Evolutionary conservation across 1,140 invertebrate species (phyloP), one percentile per base, ranked within the genome.

Genomic region (Bombus confusus): DNA sequence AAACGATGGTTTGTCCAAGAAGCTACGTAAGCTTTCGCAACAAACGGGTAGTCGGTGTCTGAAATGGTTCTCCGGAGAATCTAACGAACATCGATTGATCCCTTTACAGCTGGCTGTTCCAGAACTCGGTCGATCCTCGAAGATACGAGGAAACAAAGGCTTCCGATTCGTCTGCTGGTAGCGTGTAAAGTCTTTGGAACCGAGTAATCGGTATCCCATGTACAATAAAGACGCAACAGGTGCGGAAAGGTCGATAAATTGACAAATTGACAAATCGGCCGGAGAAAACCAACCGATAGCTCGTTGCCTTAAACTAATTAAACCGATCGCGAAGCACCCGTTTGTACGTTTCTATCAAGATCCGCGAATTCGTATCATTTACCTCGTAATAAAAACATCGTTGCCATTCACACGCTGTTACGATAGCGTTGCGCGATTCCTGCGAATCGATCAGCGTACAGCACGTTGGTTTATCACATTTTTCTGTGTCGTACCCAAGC

Each of bases 201-300:
- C 66, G 68, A 47, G 31, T 72, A 47, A 85, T 85, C 83, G 78
- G 59, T 43, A 72, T 41, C 25, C 34, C 3, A 28, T 3, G 57
- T 28, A 75, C 83, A 81, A 81, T 85, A 85, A 85, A 47, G 69
- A 71, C 57, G 83, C 83, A 85, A 85, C 83, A 85, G 83, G 83
- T 85, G 83, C 22, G 68, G 41, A 37, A 81, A 74, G 59, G 47
- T 73, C 31, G 57, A 28, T 43, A 59, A 75, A 81, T 80, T 78
- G 59, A 62, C 28, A 62, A 62, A 62, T 62, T 62, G 83, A 81
- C 59, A 37, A 43, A 74, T 81, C 78, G 59, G 69, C 25, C 22
- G 22, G 52, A 76, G 47, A 31, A 72, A 72, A 72, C 8, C n/a
- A 13, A 31, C 3, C 57, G 41, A 77, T 41, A 18, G 59, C 0